Base-by-base conservation (phyloP, 2,888 invertebrate species). In the Hypena proboscidalis region DNA sequence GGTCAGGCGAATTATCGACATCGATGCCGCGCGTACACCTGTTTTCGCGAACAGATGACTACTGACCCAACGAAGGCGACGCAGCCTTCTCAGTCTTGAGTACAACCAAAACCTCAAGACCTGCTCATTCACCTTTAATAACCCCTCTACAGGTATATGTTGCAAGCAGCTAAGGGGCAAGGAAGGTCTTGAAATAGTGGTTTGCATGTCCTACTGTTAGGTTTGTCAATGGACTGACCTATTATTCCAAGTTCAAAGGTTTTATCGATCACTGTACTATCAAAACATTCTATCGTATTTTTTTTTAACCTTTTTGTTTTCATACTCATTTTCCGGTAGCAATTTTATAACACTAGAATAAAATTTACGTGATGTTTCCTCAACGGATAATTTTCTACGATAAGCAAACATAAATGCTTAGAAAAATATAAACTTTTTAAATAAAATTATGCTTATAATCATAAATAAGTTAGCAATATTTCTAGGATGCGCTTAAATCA, bases 201-300 rank as follows among this genome's bases (percentile, higher is more conserved):
- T 3, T 39, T 32, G 35, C 4, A 42, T 32, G 35, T 56, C 33
- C 37, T 35, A 17, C 37, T 31, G 38, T 48, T 48, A 9, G 20
- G 33, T 31, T 37, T 43, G 39, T 49, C 39, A 41, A 46, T 37
- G 33, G 37, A 21, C 36, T 53, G 48, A 63, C 45, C 49, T 49
- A 58, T 58, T 59, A 66, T 68, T 65, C 54, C 56, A 65, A 71
- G 68, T 71, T 72, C 67, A 67, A 63, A 71, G 70, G 65, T 67
- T n/a, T n/a, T n/a, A n/a, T n/a, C n/a, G n/a, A n/a, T n/a, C n/a
- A n/a, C n/a, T n/a, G n/a, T n/a, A n/a, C n/a, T n/a, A n/a, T n/a
- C n/a, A n/a, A n/a, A n/a, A n/a, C n/a, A n/a, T n/a, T n/a, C n/a
- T n/a, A n/a, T n/a, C n/a, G n/a, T n/a, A n/a, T n/a, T n/a, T n/a